Base-by-base conservation (phyloP, 1,140 invertebrate species). In the Papilio aristodemus region DNA sequence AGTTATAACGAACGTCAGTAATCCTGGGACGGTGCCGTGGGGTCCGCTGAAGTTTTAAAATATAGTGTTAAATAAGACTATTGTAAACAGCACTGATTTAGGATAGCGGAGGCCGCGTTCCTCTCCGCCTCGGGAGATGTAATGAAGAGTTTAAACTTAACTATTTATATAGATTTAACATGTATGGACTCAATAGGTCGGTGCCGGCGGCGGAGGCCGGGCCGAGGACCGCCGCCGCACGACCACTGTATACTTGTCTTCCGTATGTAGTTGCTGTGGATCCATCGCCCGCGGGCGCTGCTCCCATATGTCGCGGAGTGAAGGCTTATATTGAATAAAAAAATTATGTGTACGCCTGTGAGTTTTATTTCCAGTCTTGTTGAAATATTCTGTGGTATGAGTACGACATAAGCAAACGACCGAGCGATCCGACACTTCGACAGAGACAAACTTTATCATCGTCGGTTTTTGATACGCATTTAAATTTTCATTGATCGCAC, bases 1-100 rank as follows among this genome's bases (percentile, higher is more conserved):
- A 69, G 17, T 89, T 83, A 87, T 89, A 90, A 85, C 81, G 70
- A 62, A 62, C 37, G 59, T 14, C 27, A 14, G 38, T 2, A 32
- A 6, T 1, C 41, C 6, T 8, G n/a, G 41, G 41, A 7, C 41
- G 14, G n/a, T 9, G 14, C 41, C 2, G 14, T 8, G 41, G 41
- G 7, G 0, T 43, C 39, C n/a, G 1, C 9, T 46, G 17, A 46
- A 46, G 14, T 43, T 17, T 46, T 17, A 46, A 46, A 8, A 46
- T 46, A 46, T 19, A 46, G n/a, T 17, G 41, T 17, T n/a, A 46
- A 8, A 17, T 19, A 14, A 17, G 41, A 14, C n/a, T 8, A 46
- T 17, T 8, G n/a, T 46, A 8, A 43, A 6, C 39, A 14, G 13
- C 39, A n/a, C 5, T 14, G 6, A 43, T 13, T 43, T 41, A n/a